Evolutionary conservation across 2,113 vertebrate species (phyloP), one percentile per base, ranked within the genome.

Genomic region (Pachyramphus minor): DNA sequence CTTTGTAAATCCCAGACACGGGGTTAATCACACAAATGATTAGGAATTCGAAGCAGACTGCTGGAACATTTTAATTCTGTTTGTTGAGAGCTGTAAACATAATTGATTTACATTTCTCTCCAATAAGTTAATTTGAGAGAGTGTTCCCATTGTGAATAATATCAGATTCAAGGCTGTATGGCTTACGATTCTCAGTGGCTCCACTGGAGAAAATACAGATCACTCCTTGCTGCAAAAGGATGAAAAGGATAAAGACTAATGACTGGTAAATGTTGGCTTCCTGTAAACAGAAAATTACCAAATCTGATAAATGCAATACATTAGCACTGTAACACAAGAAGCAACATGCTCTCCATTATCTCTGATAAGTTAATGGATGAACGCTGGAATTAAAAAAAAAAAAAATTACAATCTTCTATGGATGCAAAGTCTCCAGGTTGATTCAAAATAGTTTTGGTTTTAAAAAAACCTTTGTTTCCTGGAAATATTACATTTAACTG

Each of bases 21-120:
- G 80, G 41, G 79, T 92, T 96, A 95, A 92, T 96, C 86, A 90
- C 79, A 80, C 50, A 60, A 86, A 71, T 95, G 64, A 96, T 94
- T 86, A 96, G 73, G 90, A 96, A 80, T 93, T 92, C 2, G 56
- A 78, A 86, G 84, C 60, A 95, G 95, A 93, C 93, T 84, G 86
- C 80, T 94, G 86, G 93, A 97, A 90, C 83, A 93, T 96, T 97
- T 97, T 97, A 96, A 96, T 96, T 96, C 92, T 96, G 95, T 96
- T 96, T 96, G 93, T 94, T 92, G 92, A 93, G 76, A 97, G 86
- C 83, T 93, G 93, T 96, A 96, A 96, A 95, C 66, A 49, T 97
- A 96, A 96, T 97, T 97, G 96, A 95, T 96, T 97, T 97, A 97
- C 86, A 69, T 95, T 94, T 96, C 92, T 90, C 76, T 94, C 77